A percentile compares a stretch with the other conserved stretches of the same genome.
phyloP scores from a whole-genome alignment of 2,113 vertebrate genomes.

The Brienomyrus brachyistius region DNA sequence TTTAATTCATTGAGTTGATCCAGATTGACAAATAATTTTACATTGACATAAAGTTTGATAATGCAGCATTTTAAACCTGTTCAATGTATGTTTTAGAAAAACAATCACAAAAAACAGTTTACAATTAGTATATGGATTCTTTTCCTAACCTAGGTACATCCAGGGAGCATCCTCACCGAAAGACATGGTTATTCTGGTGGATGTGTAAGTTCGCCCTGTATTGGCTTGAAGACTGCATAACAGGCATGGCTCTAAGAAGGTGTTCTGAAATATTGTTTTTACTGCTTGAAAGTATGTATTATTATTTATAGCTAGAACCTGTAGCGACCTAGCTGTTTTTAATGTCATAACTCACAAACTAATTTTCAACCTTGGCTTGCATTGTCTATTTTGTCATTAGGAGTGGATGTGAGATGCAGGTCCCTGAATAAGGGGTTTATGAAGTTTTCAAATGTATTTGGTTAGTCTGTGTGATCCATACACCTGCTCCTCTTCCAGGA shows the following conservation, averaged over 20 bases:
- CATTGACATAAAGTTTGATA: background rate
- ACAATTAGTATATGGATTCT: slow-evolving; percentile 22
- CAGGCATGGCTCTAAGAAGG: background rate
- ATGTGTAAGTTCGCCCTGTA: slow-evolving; percentile 77
- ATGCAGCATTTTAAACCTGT: background rate
- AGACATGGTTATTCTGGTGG: slow-evolving; percentile 99
- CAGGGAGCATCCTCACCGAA: slow-evolving; percentile 96
- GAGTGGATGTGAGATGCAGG: background rate
- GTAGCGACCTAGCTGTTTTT: background rate
- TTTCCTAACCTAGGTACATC: slow-evolving; percentile 78
- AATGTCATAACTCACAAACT: background rate
- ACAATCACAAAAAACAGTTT: background rate
- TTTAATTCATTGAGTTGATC: background rate
- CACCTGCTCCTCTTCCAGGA: slow-evolving; percentile 50
- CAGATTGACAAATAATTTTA: background rate
- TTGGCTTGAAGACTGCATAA: background rate
- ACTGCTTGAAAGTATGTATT: background rate
- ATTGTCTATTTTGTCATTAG: background rate
- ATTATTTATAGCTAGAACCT: background rate
- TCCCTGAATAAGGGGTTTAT: background rate
- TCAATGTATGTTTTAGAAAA: background rate
- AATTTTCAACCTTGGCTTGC: background rate
- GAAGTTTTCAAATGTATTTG: background rate
- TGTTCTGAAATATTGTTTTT: background rate
- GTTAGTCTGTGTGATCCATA: background rate